Conservation (phyloP, 2,113 vertebrate genomes). For the Thryonomys swinderianus region DNA sequence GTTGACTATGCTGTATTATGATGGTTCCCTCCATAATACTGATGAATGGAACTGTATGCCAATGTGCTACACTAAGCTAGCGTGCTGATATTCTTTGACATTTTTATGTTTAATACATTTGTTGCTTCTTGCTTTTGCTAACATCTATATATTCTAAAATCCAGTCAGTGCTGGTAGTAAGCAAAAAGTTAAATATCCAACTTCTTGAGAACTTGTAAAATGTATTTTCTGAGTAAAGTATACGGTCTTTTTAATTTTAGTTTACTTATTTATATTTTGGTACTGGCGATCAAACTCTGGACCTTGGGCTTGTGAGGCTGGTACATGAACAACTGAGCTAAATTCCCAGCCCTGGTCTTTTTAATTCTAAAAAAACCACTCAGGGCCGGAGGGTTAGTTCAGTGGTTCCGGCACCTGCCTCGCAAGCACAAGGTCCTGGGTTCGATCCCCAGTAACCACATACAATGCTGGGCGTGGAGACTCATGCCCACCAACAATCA, state of each 20-base stretch:
- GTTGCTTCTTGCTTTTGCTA: slow-evolving; percentile 14
- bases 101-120: not conserved
- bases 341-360: too few relatives aligned
- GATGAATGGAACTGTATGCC: not conserved
- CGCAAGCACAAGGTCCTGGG: too few relatives aligned
- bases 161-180: not conserved
- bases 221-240: not conserved
- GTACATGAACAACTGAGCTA: too few relatives aligned
- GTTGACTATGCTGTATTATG: not conserved
- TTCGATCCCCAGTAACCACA: too few relatives aligned
- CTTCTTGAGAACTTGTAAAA: slow-evolving; percentile 41
- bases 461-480: too few relatives aligned
- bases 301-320: too few relatives aligned
- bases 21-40: not conserved
- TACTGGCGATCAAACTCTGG: too few relatives aligned
- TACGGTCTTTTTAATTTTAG: not conserved
- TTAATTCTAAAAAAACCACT: too few relatives aligned
- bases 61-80: not conserved
- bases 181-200: not conserved
- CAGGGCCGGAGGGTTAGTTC: too few relatives aligned
- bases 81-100: not conserved
- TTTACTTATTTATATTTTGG: too few relatives aligned
- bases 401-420: too few relatives aligned
- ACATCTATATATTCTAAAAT: not conserved
- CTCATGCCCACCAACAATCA: too few relatives aligned